These are phyloP conservation scores for Rhynchonycteris naso DNA, from an alignment of 2,797 vertebrate species.

Conservation along the genomic window DNA sequence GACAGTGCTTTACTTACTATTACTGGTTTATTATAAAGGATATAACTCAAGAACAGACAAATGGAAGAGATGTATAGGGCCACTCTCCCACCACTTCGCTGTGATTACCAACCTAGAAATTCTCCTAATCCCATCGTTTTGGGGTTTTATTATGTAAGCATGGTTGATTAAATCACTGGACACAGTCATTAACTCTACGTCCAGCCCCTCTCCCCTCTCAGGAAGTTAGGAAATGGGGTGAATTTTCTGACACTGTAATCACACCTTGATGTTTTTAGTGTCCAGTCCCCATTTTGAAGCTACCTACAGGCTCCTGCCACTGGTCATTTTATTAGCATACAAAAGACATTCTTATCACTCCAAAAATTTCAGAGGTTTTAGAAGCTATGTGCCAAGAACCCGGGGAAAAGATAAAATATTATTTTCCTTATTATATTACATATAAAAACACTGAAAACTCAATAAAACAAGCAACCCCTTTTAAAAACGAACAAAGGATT, in stretches of 20 bases:
- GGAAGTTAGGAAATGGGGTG: neutral
- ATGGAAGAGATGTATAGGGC: neutral
- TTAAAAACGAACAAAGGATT: neutral
- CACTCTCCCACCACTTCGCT: neutral
- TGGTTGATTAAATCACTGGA: neutral
- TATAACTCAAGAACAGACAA: neutral
- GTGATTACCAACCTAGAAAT: neutral
- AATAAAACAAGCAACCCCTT: neutral
- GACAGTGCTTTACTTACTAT: neutral
- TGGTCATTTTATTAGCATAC: too few relatives aligned
- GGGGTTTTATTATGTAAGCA: neutral
- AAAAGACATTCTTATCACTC: neutral
- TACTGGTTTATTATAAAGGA: neutral
- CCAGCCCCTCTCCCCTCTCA: neutral
- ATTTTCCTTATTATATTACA: neutral
- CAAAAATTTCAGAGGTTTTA: neutral
- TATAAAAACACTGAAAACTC: neutral
- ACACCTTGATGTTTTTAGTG: neutral
- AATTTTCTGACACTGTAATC: too few relatives aligned
- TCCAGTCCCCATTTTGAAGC: neutral
- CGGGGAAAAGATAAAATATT: neutral
- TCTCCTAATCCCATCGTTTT: neutral
- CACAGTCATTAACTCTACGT: neutral
- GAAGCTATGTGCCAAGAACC: neutral
- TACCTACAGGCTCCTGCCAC: neutral